A percentile compares a stretch with the other conserved stretches of the same genome.
Conservation (phyloP, 2,888 invertebrate genomes). For the Eilema caniola region DNA sequence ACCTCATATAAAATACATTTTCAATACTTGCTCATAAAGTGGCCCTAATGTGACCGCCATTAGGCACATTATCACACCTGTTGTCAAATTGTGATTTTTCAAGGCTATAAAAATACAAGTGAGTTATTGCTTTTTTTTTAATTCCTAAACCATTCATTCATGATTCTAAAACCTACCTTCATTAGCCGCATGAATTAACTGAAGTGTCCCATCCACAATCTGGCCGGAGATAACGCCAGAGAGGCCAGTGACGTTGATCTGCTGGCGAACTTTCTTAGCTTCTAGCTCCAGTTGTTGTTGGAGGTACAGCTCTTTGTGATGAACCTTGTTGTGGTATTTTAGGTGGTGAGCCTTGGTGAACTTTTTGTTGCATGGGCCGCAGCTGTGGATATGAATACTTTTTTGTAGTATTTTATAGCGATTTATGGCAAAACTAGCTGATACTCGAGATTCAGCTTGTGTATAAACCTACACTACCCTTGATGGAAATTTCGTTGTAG, state of each 20-base stretch:
- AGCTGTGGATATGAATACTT: slow-evolving; percentile 56
- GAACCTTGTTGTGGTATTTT: slow-evolving; percentile 86
- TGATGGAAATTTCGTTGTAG: too few species aligned
- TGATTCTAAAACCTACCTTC: slow-evolving; percentile 71
- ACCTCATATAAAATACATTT: too few species aligned
- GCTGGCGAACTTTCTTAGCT: slow-evolving; percentile 79
- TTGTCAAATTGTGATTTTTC: too few species aligned
- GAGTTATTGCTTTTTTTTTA: too few species aligned
- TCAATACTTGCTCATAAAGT: too few species aligned
- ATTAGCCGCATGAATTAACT: slow-evolving; percentile 64
- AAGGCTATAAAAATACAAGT: too few species aligned
- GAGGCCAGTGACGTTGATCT: slow-evolving; percentile 75
- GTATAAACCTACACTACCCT: background rate
- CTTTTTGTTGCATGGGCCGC: slow-evolving; percentile 82
- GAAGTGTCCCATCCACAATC: slow-evolving; percentile 78
- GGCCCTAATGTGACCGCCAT: too few species aligned
- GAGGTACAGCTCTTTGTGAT: slow-evolving; percentile 81
- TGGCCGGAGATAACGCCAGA: slow-evolving; percentile 76
- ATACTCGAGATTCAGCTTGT: background rate
- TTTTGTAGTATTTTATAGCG: too few species aligned
- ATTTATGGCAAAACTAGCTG: background rate
- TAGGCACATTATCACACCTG: too few species aligned
- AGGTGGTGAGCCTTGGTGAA: slow-evolving; percentile 85
- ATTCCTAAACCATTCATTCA: too few species aligned
- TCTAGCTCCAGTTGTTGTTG: slow-evolving; percentile 81